Conservation (phyloP, 2,797 vertebrate genomes). For the Centropyge bicolor region DNA sequence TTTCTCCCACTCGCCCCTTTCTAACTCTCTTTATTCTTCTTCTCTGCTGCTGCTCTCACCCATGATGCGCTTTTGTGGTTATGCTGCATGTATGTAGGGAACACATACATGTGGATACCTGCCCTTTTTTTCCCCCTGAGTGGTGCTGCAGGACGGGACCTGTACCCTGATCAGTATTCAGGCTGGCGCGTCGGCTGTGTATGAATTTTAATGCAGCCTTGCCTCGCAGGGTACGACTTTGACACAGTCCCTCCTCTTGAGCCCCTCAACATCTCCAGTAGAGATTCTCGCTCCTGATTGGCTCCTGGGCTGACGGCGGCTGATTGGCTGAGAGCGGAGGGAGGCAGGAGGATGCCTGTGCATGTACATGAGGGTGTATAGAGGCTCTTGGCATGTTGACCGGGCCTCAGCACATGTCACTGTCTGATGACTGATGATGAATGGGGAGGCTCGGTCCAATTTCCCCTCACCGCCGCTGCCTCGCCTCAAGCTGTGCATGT, state of each 20-base stretch:
- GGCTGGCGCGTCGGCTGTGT: slow-evolving; percentile 35
- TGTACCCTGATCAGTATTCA: slow-evolving; percentile 70
- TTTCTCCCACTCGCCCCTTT: slow-evolving; percentile 58
- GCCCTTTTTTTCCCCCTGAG: not conserved
- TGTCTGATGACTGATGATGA: slow-evolving; percentile 57
- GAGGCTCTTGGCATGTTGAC: slow-evolving; percentile 57
- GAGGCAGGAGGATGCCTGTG: slow-evolving; percentile 39
- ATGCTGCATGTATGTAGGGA: slow-evolving; percentile 23
- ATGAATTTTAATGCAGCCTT: slow-evolving; percentile 77
- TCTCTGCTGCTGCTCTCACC: slow-evolving; percentile 14
- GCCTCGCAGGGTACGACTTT: slow-evolving; percentile 70
- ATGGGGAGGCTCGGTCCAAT: slow-evolving; percentile 60
- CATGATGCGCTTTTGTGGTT: slow-evolving; percentile 33
- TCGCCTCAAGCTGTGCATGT: slow-evolving; percentile 55
- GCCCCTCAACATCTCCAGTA: slow-evolving; percentile 47
- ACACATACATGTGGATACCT: slow-evolving; percentile 3
- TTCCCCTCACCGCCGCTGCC: slow-evolving; percentile 27
- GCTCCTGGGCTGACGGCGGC: slow-evolving; percentile 28
- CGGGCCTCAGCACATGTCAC: slow-evolving; percentile 35
- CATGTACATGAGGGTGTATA: slow-evolving; percentile 22
- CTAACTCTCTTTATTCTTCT: slow-evolving; percentile 41
- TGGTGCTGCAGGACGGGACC: slow-evolving; percentile 47
- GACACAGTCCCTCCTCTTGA: slow-evolving; percentile 64
- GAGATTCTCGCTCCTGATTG: slow-evolving; percentile 54
- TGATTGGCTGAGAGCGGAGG: slow-evolving; percentile 47